These are phyloP conservation scores for Zosterops lateralis DNA, from an alignment of 2,113 vertebrate genomes.

Conservation along the genomic window DNA sequence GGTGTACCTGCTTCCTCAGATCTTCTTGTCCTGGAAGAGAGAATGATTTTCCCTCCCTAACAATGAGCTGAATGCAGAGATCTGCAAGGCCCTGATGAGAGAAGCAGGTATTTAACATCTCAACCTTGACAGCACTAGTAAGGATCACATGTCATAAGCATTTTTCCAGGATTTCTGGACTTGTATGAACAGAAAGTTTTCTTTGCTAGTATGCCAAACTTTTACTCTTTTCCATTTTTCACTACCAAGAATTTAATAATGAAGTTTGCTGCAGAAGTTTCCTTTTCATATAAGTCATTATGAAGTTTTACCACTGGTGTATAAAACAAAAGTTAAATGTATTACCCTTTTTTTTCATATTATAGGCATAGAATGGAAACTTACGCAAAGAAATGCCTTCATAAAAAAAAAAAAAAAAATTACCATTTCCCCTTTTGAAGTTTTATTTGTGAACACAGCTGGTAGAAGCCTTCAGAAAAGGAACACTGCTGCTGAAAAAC, in stretches of 20 bases:
- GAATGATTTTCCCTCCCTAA: not conserved
- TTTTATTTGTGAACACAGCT: not conserved
- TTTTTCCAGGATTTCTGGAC: constrained; percentile 35
- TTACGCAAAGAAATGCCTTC: not conserved
- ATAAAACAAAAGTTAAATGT: not conserved
- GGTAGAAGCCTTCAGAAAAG: not conserved
- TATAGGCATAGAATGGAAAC: not conserved
- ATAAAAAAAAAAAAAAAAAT: not conserved
- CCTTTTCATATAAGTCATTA: not conserved
- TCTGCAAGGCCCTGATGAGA: not conserved
- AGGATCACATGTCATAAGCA: not conserved
- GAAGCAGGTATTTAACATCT: constrained; percentile 3
- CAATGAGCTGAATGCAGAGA: not conserved
- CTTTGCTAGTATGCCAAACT: not conserved
- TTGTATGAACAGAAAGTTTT: not conserved
- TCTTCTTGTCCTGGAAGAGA: not conserved
- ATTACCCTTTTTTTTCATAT: not conserved
- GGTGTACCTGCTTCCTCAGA: not conserved
- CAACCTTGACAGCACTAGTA: not conserved
- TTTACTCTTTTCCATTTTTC: not conserved
- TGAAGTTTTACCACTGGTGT: not conserved
- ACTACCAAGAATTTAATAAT: not conserved
- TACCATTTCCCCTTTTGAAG: not conserved
- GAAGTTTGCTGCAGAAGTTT: not conserved
- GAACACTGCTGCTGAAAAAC: not conserved